Conservation (phyloP, 1,140 invertebrate species). For the Cyphomyrmex costatus region DNA sequence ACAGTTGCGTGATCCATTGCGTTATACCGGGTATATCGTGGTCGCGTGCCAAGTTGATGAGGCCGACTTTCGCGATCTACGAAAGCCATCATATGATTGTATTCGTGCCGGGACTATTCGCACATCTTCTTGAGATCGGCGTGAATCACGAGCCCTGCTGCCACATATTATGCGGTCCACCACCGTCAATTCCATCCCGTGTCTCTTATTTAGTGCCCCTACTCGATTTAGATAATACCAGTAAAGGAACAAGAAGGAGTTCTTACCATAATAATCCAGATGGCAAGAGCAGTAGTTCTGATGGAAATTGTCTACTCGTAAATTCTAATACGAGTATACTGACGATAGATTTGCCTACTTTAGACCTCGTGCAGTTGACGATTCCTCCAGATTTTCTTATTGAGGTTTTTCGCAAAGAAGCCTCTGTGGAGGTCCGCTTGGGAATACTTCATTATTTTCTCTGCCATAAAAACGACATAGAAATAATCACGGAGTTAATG, state of each 20-base stretch:
- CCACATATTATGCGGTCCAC: slow-evolving; percentile 90
- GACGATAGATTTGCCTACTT: slow-evolving; percentile 90
- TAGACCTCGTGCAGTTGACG: slow-evolving; percentile 90
- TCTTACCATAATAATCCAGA: slow-evolving; percentile 51
- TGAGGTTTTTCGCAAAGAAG: slow-evolving; percentile 90
- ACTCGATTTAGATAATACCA: slow-evolving; percentile 77
- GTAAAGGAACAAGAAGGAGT: slow-evolving; percentile 64
- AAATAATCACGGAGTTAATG: slow-evolving; percentile 89
- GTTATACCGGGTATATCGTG: slow-evolving; percentile 93
- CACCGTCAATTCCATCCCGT: slow-evolving; percentile 86
- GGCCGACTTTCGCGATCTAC: slow-evolving; percentile 92
- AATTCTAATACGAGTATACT: slow-evolving; percentile 72
- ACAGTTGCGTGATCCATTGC: slow-evolving; percentile 93
- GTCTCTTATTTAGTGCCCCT: slow-evolving; percentile 90
- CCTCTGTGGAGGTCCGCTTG: slow-evolving; percentile 90
- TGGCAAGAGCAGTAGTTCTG: slow-evolving; percentile 63
- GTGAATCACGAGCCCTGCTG: slow-evolving; percentile 93
- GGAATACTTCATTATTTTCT: slow-evolving; percentile 93
- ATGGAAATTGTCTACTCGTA: slow-evolving; percentile 62
- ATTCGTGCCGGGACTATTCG: slow-evolving; percentile 92
- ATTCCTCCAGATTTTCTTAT: slow-evolving; percentile 89
- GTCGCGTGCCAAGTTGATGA: slow-evolving; percentile 90
- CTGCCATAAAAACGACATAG: slow-evolving; percentile 91
- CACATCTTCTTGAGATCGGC: slow-evolving; percentile 93
- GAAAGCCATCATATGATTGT: slow-evolving; percentile 92